A percentile compares a stretch with the other conserved stretches of the same genome.
These are phyloP conservation scores for Tragelaphus scriptus DNA, from an alignment of 2,113 vertebrate genomes.

Conservation along the genomic window DNA sequence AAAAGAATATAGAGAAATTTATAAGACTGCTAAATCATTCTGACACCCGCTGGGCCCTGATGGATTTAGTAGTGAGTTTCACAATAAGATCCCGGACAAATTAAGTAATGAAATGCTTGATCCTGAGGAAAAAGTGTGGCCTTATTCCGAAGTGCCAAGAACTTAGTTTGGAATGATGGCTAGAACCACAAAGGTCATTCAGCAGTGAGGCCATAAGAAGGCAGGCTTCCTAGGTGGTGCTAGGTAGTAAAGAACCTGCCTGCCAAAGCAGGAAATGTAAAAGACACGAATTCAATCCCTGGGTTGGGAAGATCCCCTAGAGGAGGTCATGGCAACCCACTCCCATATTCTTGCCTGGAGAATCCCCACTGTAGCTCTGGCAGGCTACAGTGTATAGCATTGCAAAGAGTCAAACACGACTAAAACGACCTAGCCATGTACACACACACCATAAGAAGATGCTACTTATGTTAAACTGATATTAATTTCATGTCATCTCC, in stretches of 20 bases:
- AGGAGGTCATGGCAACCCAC: background rate
- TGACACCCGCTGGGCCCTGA: slow-evolving; percentile 50
- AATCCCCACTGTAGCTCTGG: background rate
- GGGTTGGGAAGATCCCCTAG: background rate
- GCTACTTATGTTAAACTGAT: slow-evolving; percentile 21
- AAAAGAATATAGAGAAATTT: slow-evolving; percentile 65
- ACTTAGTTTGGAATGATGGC: background rate
- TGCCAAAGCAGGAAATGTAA: background rate
- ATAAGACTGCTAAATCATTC: slow-evolving; percentile 75
- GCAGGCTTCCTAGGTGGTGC: background rate
- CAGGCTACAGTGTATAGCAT: background rate
- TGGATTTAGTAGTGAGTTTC: slow-evolving; percentile 74
- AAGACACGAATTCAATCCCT: background rate
- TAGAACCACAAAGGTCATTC: background rate
- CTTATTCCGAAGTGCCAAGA: background rate
- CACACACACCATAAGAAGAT: background rate
- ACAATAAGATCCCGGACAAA: slow-evolving; percentile 73
- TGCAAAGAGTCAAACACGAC: background rate
- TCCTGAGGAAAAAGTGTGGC: slow-evolving; percentile 27
- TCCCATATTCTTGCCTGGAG: background rate
- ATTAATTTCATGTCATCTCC: background rate
- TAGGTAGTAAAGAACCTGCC: background rate
- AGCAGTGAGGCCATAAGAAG: background rate
- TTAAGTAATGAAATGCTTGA: slow-evolving; percentile 70
- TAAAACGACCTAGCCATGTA: fast-evolving